Evolutionary conservation across 92 coral and sea anemone species (phyloP), one percentile per base, ranked within the genome.

Genomic region (Parazoanthus swiftii): DNA sequence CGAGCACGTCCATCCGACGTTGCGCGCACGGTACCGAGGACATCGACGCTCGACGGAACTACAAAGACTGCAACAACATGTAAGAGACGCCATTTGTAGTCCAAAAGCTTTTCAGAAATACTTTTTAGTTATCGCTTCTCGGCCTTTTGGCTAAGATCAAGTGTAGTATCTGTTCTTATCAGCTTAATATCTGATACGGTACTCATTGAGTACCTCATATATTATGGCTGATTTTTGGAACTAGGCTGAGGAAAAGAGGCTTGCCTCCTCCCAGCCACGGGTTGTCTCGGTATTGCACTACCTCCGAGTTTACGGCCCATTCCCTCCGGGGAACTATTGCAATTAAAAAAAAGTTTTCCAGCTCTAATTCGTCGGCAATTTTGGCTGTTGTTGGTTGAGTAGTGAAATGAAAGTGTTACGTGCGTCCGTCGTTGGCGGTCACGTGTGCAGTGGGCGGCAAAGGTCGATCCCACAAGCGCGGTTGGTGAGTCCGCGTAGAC

Each of bases 81-180:
- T 9, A 29, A 73, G 4, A 73, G 77, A 73, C 77, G 77, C 77
- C 77, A 73, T 73, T 73, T 73, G 0, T 26, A 29, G 77, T 73
- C 37, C 77, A 73, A 73, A 73, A 73, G 77, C 23, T 73, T 73
- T 73, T 26, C 77, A 25, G 39, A 73, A 73, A 73, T 73, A 0
- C 0, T 25, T 73, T 33, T 73, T 73, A 21, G 70, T 63, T 79
- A 89, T 90, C 92, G 94, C 94, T 92, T 90, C 94, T 92, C 94
- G 92, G 94, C 94, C 94, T 92, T 92, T 92, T 86, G 94, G 93
- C 94, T 92, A 90, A 90, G 94, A 90, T 89, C 94, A 92, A 89
- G 94, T 92, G 94, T 92, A 91, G 93, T 91, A 89, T 92, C 92
- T 92, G 97, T 94, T 94, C 94, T 94, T 94, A 92, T 94, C 96